phyloP scores from a whole-genome alignment of 2,113 vertebrate species.

The Barnardius zonarius region DNA sequence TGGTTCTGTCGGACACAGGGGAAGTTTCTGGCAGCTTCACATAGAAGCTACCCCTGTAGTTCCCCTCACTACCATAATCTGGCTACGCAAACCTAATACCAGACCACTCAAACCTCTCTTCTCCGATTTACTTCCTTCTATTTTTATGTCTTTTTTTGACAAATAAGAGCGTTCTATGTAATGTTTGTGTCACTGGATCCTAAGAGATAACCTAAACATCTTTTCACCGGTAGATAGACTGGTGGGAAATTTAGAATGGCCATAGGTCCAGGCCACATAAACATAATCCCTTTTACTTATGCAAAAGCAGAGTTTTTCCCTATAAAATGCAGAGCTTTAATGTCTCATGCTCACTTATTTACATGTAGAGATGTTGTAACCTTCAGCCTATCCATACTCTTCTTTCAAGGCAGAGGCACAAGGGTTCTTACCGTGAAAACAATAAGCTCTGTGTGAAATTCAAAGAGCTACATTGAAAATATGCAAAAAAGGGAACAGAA shows the following conservation, averaged over 20 bases:
- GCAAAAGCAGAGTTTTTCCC: background rate
- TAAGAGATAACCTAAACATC: background rate
- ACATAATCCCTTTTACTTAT: background rate
- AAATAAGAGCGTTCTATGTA: background rate
- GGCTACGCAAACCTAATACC: background rate
- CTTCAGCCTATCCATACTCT: background rate
- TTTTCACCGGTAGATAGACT: background rate
- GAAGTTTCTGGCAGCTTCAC: background rate
- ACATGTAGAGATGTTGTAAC: background rate
- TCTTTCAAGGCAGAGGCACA: background rate
- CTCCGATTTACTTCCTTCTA: background rate
- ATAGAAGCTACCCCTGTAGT: background rate
- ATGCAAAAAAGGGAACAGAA: background rate
- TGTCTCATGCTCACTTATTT: background rate
- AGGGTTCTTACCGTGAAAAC: background rate
- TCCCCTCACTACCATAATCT: background rate
- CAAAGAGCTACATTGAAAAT: background rate
- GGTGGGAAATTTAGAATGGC: background rate
- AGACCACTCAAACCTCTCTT: background rate
- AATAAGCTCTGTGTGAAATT: background rate
- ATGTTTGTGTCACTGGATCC: background rate
- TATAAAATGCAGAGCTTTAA: background rate
- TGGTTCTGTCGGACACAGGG: background rate
- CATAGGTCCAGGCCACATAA: background rate
- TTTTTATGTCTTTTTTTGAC: background rate